Percentiles rank a stretch among this genome's conserved stretches.
Evolutionary conservation across 2,888 invertebrate genomes (phyloP).

Genomic region (Lucinisca nassula): DNA sequence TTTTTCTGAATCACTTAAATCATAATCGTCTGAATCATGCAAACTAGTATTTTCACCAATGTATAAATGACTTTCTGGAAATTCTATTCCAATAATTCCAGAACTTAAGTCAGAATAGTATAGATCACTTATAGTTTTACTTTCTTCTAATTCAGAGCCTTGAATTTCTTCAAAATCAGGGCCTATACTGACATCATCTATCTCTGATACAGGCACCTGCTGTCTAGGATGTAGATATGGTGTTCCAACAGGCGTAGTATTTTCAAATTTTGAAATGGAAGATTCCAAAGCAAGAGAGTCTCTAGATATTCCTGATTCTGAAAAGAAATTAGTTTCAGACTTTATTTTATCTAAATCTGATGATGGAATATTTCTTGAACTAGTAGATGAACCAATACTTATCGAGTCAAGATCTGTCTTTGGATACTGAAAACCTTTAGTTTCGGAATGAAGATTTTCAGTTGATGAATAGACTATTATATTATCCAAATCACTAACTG

Average conservation of each 20-base stretch:
- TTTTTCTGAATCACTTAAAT: slow-evolving; percentile 7
- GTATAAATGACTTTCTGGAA: not conserved
- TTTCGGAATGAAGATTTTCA: not conserved
- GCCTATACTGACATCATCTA: not conserved
- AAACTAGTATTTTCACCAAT: not conserved
- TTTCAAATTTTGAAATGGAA: not conserved
- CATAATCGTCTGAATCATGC: not conserved
- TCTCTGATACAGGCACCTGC: not conserved
- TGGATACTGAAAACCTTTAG: not conserved
- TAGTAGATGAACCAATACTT: slow-evolving; percentile 1
- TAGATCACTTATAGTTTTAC: not conserved
- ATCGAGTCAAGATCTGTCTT: not conserved
- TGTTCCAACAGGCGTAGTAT: not conserved
- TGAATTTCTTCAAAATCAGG: not conserved
- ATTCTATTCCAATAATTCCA: not conserved
- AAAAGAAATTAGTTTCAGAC: not conserved
- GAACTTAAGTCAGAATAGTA: not conserved
- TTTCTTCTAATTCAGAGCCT: not conserved
- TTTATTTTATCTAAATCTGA: slow-evolving; percentile 26
- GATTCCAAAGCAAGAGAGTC: too few relatives aligned
- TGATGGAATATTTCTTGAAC: slow-evolving; percentile 1
- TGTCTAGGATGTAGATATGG: not conserved
- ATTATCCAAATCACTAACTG: not conserved
- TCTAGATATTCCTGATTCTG: not conserved
- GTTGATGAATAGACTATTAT: not conserved